Conservation (phyloP, 64 coral and sea anemone genomes). For the Montipora foliosa region DNA sequence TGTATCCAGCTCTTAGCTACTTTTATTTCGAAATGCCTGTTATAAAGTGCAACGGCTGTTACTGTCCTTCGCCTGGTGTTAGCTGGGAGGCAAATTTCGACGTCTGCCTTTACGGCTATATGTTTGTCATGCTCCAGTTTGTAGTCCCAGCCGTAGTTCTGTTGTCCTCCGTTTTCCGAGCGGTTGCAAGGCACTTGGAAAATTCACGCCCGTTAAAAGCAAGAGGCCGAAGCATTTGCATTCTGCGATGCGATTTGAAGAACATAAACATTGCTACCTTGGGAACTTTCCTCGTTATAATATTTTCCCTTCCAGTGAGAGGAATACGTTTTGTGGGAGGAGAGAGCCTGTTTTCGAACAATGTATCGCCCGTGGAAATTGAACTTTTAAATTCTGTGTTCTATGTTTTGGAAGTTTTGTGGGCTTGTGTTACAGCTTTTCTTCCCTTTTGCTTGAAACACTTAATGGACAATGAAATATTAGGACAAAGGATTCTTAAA, state of each 20-base stretch:
- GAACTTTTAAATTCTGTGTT: constrained; percentile 33
- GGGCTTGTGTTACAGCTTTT: neutral
- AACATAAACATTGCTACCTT: constrained; percentile 21
- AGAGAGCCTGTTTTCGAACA: constrained; percentile 1
- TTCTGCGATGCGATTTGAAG: neutral
- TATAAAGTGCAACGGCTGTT: constrained; percentile 25
- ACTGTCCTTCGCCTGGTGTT: constrained; percentile 22
- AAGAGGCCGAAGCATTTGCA: neutral
- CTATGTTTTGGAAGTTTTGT: constrained; percentile 7
- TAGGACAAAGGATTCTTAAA: neutral
- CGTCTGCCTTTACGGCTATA: constrained; percentile 43
- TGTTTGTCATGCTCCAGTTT: constrained; percentile 18
- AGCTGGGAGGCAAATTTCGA: constrained; percentile 50
- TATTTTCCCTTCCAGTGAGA: constrained; percentile 13
- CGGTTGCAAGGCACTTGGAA: constrained; percentile 12
- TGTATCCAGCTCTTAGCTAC: constrained; percentile 6
- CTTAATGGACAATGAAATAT: constrained; percentile 23
- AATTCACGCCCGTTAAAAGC: neutral
- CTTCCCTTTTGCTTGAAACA: constrained; percentile 4
- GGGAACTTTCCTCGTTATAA: neutral
- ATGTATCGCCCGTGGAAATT: neutral
- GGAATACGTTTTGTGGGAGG: constrained; percentile 21
- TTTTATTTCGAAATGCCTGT: constrained; percentile 31
- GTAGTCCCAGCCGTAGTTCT: constrained; percentile 31
- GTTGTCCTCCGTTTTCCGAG: neutral